phyloP scores from a whole-genome alignment of 2,113 vertebrate species.

The Empidonax traillii region DNA sequence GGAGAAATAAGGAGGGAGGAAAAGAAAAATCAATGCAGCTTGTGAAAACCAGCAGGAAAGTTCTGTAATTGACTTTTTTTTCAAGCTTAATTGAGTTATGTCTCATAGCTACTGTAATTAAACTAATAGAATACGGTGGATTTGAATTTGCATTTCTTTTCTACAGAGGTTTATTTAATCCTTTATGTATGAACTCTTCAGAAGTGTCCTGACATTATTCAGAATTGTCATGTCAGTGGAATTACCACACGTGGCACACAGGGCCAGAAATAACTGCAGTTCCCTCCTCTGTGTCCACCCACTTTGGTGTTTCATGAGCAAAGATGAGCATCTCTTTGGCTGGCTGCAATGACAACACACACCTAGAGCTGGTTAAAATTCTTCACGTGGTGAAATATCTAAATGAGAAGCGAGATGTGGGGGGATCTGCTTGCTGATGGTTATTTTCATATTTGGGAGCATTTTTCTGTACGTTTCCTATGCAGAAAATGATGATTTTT shows the following conservation, averaged over 20 bases:
- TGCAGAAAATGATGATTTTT: background rate
- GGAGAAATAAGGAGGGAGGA: background rate
- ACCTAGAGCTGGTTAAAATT: background rate
- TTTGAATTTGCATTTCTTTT: constrained; percentile 44
- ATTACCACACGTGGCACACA: rapidly evolving
- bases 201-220: background rate
- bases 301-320: background rate
- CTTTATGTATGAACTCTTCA: background rate
- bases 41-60: constrained; percentile 51
- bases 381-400: background rate
- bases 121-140: constrained; percentile 1
- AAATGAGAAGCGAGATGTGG: background rate
- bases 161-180: background rate
- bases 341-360: background rate
- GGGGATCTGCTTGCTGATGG: background rate
- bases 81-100: constrained; percentile 41
- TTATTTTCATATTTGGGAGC: background rate
- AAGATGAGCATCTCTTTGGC: background rate
- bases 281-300: background rate
- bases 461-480: background rate
- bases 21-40: constrained; percentile 53
- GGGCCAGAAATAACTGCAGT: background rate
- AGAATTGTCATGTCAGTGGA: background rate
- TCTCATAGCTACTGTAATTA: constrained; percentile 62
- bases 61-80: constrained; percentile 41